Percentiles rank a stretch among this genome's conserved stretches.
These are phyloP conservation scores for Uropsilus gracilis DNA, from an alignment of 2,113 vertebrate genomes.

Conservation along the genomic window DNA sequence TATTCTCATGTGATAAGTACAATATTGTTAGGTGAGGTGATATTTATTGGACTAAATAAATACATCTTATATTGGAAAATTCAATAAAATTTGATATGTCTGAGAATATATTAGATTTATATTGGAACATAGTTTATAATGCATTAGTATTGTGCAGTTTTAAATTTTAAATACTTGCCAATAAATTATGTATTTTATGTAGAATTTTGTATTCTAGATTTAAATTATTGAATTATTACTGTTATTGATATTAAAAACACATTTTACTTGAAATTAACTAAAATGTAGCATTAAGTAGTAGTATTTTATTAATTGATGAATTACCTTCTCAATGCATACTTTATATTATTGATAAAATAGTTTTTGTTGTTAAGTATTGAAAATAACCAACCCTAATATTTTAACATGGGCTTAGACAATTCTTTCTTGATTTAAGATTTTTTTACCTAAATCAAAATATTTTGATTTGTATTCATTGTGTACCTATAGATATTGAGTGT, in stretches of 20 bases:
- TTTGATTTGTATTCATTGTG: not conserved
- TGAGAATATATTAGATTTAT: constrained; percentile 12
- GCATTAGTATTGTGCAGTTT: not conserved
- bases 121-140: not conserved
- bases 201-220: not conserved
- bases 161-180: constrained; percentile 10
- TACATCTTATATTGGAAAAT: not conserved
- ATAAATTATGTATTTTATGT: not conserved
- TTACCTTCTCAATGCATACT: not conserved
- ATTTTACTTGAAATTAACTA: not conserved
- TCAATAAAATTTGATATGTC: not conserved
- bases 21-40: not conserved
- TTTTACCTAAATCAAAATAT: not conserved
- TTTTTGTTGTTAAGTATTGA: not conserved
- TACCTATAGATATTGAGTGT: not conserved
- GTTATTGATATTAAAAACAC: not conserved
- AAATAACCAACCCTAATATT: not conserved
- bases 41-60: not conserved
- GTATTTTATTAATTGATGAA: not conserved
- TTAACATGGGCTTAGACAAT: not conserved
- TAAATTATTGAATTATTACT: not conserved
- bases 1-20: not conserved
- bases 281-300: not conserved
- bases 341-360: not conserved
- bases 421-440: not conserved